Evolutionary conservation across 2,888 invertebrate species (phyloP), one percentile per base, ranked within the genome.

Genomic region (Mechanitis mazaeus): DNA sequence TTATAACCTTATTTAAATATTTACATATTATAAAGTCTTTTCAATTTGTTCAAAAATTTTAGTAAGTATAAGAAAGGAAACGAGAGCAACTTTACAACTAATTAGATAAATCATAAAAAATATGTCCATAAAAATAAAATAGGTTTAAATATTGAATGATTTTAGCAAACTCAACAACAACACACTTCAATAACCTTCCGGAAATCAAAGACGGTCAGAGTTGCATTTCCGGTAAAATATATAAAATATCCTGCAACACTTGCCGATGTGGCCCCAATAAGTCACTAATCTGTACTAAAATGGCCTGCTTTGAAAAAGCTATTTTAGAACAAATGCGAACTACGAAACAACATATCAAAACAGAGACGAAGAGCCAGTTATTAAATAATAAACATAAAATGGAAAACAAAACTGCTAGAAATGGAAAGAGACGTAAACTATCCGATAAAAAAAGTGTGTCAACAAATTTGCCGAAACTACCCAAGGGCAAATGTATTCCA

Each of bases 221-320:
- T 2, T 88, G 90, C 61, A 57, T 66, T 0, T 71, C 74, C 0
- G 82, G 83, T 0, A 69, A 73, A 46, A 33, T 67, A 3, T 89
- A 89, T 64, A 77, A 66, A 61, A 70, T 78, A 66, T 76, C 75
- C 0, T 90, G 89, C 65, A 89, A 90, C 56, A 79, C 75, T 0
- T 90, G 89, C 33, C 70, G 71, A 1, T 90, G 89, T 56, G 75
- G 71, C 0, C 46, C 55, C 0, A 61, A 72, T 1, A 72, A 76
- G 2, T 55, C 64, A 0, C 68, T 87, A 0, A 38, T 83, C 9
- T 92, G 92, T 69, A 85, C 87, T 0, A 82, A 85, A 67, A 81
- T 79, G 69, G 77, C 75, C 0, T 91, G 91, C 50, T 31, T 77
- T 0, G 53, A 65, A 3, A 33, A 67, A 0, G 60, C 45, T 3